phyloP scores from a whole-genome alignment of 2,113 vertebrate species.

The Reinhardtius hippoglossoides region DNA sequence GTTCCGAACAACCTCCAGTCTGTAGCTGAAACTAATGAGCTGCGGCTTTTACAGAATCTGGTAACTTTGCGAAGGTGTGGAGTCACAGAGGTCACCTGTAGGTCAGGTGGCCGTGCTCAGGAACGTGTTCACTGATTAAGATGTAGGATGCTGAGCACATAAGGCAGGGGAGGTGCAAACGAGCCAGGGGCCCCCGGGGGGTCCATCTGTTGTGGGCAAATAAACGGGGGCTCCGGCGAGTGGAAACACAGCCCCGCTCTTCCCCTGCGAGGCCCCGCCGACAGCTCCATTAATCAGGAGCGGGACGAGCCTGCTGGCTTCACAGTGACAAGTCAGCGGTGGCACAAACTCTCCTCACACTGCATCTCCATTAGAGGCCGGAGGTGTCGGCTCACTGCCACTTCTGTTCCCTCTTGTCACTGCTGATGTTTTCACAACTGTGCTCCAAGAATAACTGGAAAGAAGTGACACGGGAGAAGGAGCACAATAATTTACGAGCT shows the following conservation, averaged over 20 bases:
- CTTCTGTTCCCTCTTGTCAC: constrained; percentile 54
- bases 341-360: constrained; percentile 52
- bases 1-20: not conserved
- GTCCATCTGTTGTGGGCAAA: constrained; percentile 78
- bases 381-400: constrained; percentile 61
- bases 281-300: constrained; percentile 79
- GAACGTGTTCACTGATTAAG: constrained; percentile 65
- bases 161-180: constrained; percentile 50
- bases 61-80: constrained; percentile 37
- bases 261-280: constrained; percentile 55
- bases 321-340: constrained; percentile 67
- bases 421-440: constrained; percentile 75
- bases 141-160: constrained; percentile 63
- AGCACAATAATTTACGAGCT: constrained; percentile 39
- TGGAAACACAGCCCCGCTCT: constrained; percentile 46
- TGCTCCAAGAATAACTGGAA: constrained; percentile 60
- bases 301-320: constrained; percentile 72
- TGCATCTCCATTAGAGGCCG: constrained; percentile 71
- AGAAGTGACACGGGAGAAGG: constrained; percentile 41
- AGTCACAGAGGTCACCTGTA: constrained; percentile 64
- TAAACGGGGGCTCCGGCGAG: constrained; percentile 58
- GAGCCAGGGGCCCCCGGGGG: constrained; percentile 62
- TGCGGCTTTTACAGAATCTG: constrained; percentile 17
- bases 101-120: constrained; percentile 45
- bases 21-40: constrained; percentile 12